Conservation (phyloP, 2,888 invertebrate species). For the Campoletis raptor region DNA sequence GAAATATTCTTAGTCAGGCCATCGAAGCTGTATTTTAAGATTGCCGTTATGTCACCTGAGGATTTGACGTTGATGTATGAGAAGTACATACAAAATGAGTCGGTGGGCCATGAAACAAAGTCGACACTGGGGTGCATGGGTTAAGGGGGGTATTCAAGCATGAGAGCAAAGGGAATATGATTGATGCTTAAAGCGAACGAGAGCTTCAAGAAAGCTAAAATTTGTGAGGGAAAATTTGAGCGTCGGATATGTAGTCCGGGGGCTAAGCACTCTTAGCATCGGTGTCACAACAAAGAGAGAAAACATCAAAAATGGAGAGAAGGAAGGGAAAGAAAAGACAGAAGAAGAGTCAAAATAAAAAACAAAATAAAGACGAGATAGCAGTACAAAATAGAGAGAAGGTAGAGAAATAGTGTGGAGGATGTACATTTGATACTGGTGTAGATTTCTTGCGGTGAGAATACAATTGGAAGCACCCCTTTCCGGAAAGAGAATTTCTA, state of each 20-base stretch:
- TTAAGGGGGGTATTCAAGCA: slow-evolving; percentile 47
- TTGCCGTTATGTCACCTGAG: slow-evolving; percentile 15
- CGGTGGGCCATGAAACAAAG: slow-evolving; percentile 36
- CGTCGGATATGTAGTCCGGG: slow-evolving; percentile 38
- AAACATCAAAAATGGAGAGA: slow-evolving; percentile 36
- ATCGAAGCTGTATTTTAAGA: neutral
- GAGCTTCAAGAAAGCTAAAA: slow-evolving; percentile 34
- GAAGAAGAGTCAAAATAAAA: slow-evolving; percentile 1
- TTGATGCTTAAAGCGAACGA: slow-evolving; percentile 50
- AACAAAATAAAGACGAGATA: slow-evolving; percentile 12
- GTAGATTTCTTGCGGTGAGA: slow-evolving; percentile 58
- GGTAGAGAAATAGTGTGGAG: neutral
- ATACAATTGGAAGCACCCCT: slow-evolving; percentile 55
- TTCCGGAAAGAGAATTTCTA: slow-evolving; percentile 26
- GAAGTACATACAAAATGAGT: slow-evolving; percentile 9
- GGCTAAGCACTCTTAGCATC: slow-evolving; percentile 50
- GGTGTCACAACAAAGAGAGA: slow-evolving; percentile 34
- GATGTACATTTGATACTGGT: slow-evolving; percentile 44
- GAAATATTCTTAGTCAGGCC: neutral
- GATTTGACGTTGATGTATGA: slow-evolving; percentile 17
- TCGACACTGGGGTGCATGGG: slow-evolving; percentile 28
- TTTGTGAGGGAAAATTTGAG: slow-evolving; percentile 50
- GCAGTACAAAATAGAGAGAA: neutral
- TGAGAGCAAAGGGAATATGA: slow-evolving; percentile 63
- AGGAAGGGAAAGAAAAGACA: slow-evolving; percentile 16